Conservation (phyloP, 2,113 vertebrate genomes). For the Haplochromis vanheusdeni region DNA sequence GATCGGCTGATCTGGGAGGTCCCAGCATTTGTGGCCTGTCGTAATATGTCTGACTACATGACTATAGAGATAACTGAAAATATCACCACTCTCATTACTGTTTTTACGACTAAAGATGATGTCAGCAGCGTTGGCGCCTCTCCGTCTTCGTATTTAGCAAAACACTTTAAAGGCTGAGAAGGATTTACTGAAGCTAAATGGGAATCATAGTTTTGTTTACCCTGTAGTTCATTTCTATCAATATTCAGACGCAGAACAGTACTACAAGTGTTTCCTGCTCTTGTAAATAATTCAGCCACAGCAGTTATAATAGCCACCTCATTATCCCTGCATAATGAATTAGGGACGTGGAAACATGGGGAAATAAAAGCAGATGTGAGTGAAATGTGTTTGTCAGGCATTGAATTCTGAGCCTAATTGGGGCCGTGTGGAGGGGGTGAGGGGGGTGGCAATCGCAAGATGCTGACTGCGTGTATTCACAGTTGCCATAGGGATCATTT, state of each 20-base stretch:
- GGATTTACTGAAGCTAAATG: neutral
- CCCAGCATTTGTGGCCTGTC: neutral
- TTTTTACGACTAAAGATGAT: neutral
- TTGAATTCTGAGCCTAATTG: slow-evolving; percentile 2
- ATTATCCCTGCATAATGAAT: slow-evolving; percentile 28
- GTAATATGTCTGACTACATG: neutral
- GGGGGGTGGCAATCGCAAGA: neutral
- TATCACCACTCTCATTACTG: neutral
- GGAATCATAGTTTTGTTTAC: slow-evolving; percentile 10
- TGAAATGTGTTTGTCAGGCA: slow-evolving; percentile 15
- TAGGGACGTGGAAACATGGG: slow-evolving; percentile 5
- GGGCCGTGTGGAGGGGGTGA: neutral
- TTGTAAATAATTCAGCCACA: slow-evolving; percentile 36
- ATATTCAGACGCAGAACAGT: neutral
- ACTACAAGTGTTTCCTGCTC: slow-evolving; percentile 17
- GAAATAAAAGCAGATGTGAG: neutral
- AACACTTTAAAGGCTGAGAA: neutral
- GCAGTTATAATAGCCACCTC: slow-evolving; percentile 19
- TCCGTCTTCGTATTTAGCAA: neutral
- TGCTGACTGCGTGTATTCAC: neutral
- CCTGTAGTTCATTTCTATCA: neutral
- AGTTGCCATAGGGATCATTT: slow-evolving; percentile 36
- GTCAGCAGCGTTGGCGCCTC: neutral
- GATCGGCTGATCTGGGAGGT: neutral
- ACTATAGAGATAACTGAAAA: neutral